Conservation (phyloP, 2,888 invertebrate genomes). For the Rotaria sp. region DNA sequence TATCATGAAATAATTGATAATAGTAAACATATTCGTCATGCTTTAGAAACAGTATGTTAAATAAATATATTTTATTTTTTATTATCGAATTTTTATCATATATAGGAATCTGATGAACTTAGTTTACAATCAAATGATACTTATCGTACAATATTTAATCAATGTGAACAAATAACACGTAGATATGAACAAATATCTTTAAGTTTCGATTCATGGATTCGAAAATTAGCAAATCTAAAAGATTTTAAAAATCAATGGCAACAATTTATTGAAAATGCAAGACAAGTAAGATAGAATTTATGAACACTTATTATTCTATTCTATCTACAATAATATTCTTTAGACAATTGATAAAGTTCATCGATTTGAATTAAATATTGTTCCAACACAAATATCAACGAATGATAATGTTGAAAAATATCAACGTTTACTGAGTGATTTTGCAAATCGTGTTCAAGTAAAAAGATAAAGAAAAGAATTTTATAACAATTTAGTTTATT, state of each 20-base stretch:
- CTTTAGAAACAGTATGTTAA: background rate
- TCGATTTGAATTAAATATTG: constrained; percentile 49
- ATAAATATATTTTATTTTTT: background rate
- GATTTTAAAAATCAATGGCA: constrained; percentile 59
- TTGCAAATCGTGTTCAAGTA: constrained; percentile 58
- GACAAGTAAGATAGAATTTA: constrained; percentile 59
- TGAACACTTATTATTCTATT: no score
- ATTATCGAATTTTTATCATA: background rate
- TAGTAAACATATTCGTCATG: background rate
- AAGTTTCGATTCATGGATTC: constrained; percentile 68
- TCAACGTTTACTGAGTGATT: constrained; percentile 40
- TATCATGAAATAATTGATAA: background rate
- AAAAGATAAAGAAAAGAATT: background rate
- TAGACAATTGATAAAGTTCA: constrained; percentile 48
- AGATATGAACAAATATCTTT: constrained; percentile 29
- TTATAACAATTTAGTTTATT: background rate
- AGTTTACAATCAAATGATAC: background rate
- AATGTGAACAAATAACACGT: constrained; percentile 22
- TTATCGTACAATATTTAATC: background rate
- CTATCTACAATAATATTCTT: background rate
- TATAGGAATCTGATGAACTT: background rate
- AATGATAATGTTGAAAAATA: constrained; percentile 58
- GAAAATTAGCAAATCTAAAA: constrained; percentile 60
- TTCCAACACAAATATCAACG: constrained; percentile 48
- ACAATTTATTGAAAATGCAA: constrained; percentile 62